Evolutionary conservation across 2,888 invertebrate species (phyloP).

Genomic region (Xestoiulus laeticollis): DNA sequence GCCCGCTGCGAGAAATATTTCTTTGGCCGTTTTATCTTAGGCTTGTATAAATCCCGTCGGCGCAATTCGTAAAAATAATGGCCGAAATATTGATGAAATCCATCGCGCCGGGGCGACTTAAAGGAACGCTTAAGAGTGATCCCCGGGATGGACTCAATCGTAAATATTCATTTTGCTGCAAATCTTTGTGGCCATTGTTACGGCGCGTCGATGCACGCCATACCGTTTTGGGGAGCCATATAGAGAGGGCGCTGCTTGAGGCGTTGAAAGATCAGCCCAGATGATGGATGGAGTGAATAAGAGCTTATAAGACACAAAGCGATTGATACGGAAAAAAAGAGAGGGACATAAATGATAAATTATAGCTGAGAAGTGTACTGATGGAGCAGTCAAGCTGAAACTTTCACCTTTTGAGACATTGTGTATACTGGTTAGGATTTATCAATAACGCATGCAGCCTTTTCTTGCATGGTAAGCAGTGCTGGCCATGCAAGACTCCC

Average conservation of each 20-base stretch:
- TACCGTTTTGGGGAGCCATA: neutral
- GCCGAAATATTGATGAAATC: conserved; percentile 31
- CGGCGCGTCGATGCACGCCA: no score
- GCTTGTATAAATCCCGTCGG: neutral
- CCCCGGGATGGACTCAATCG: neutral
- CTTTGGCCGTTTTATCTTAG: conserved; percentile 5
- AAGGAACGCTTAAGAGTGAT: neutral
- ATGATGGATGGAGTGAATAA: neutral
- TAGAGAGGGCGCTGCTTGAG: neutral
- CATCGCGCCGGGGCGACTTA: neutral
- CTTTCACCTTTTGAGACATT: neutral
- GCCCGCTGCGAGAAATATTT: conserved; percentile 15
- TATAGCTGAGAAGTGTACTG: neutral
- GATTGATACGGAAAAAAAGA: neutral
- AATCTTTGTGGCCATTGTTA: neutral
- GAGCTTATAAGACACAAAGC: neutral
- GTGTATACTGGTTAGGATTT: neutral
- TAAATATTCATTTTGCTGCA: neutral
- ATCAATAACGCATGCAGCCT: no score
- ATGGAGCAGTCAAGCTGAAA: neutral
- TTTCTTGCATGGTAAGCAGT: no score
- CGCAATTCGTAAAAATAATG: conserved; percentile 10
- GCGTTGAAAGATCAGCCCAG: neutral
- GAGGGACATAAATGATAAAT: neutral
- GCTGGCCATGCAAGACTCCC: no score